Evolutionary conservation across 2,113 vertebrate species (phyloP), one percentile per base, ranked within the genome.

Genomic region (Cyanistes caeruleus): DNA sequence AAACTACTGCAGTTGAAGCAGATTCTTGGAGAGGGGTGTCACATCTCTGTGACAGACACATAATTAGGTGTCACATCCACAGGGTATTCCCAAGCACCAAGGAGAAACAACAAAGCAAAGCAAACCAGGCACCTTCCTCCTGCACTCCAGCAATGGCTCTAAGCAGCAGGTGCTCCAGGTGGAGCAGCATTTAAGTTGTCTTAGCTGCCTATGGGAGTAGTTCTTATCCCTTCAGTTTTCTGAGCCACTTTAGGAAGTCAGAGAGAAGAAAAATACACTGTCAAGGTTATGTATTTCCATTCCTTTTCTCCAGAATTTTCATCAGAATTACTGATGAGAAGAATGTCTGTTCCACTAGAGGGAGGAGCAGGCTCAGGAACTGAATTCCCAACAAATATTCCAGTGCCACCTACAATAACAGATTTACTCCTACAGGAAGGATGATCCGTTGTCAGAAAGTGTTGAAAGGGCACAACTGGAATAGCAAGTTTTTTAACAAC

Each of bases 301-400:
- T 55, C 22, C 3, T 82, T 64, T 87, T 79, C 20, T 41, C 58
- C 37, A 79, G 44, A 89, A 69, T 82, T 64, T 87, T 78, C 20
- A 37, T 53, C 37, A 79, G 44, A 89, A 69, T 33, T 72, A 68
- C 49, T 91, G 48, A 18, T 7, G 17, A 91, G 56, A 89, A 93
- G 27, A 90, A 18, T 75, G 37, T 81, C 52, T 81, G 52, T 87
- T 97, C 86, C 91, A 96, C 94, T 94, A 97, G 94, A 95, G 87
- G 93, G 96, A 94, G 91, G 60, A 97, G 41, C 87, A 95, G 93
- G 65, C 84, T 94, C 53, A 95, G 73, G 58, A 96, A 94, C 83
- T 74, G 89, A 86, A 43, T 86, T 86, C 90, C 46, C 37, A 73
- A 9, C 27, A 35, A 55, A 5, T 22, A 11, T 28, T 87, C 39